Percentiles rank a stretch among this genome's conserved stretches.
Evolutionary conservation across 2,888 invertebrate genomes (phyloP).

Genomic region (Belgica antarctica): DNA sequence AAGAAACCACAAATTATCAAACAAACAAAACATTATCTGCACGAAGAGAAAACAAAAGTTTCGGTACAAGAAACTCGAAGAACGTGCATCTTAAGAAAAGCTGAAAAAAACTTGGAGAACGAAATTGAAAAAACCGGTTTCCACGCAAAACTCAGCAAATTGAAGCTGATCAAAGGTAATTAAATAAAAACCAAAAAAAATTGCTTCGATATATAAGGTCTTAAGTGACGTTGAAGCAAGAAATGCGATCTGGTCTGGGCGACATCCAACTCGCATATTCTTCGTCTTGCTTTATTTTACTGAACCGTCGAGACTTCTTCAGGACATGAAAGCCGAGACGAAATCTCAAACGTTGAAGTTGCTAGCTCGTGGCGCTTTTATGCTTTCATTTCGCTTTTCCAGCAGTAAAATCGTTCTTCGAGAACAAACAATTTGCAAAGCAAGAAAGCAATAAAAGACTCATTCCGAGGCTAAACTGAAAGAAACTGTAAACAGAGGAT

Average conservation of each 20-base stretch:
- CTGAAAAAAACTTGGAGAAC: not conserved
- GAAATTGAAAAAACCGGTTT: slow-evolving; percentile 1
- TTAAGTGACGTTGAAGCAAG: no score
- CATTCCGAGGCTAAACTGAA: not conserved
- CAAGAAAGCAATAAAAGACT: slow-evolving; percentile 10
- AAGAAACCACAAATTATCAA: not conserved
- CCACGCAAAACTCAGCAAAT: not conserved
- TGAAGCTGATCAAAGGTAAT: slow-evolving; percentile 1
- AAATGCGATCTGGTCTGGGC: no score
- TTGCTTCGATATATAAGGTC: no score
- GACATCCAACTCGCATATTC: no score
- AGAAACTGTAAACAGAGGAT: not conserved
- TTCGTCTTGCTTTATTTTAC: no score
- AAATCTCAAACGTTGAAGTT: not conserved
- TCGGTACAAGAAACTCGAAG: no score
- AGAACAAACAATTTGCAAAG: not conserved
- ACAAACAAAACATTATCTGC: not conserved
- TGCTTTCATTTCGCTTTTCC: not conserved
- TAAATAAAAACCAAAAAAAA: no score
- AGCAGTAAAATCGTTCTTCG: no score
- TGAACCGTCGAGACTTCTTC: no score
- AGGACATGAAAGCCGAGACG: slow-evolving; percentile 9
- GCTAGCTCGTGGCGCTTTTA: not conserved
- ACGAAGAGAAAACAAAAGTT: not conserved
- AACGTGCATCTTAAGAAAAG: not conserved